Base-by-base conservation (phyloP, 2,888 invertebrate species). In the Mechanitis mazaeus region DNA sequence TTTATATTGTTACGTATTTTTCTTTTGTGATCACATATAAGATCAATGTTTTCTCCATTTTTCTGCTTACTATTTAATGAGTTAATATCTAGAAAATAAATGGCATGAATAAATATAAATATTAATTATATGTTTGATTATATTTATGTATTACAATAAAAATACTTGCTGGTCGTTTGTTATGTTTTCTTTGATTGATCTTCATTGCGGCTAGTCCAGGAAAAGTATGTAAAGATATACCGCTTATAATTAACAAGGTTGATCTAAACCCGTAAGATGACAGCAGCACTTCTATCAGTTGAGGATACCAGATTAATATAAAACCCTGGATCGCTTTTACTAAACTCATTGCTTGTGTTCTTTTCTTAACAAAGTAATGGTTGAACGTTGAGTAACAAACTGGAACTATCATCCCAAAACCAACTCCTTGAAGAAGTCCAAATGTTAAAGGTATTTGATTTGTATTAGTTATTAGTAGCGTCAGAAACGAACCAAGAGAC, bases 391-490 rank as follows among this genome's bases (percentile, higher is more conserved):
- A 91, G 71, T 93, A 93, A 46, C 91, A 90, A 1, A 93, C 91
- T 2, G 93, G 93, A 31, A 93, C 86, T 81, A 93, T 90, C 65
- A 94, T 83, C 6, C 94, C 94, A 57, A 93, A 90, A 5, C 94
- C 94, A 28, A 93, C 77, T 69, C 92, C 92, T 84, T 92, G 91
- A 5, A 92, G 72, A 1, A 91, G 71, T 54, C 92, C 92, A 75
- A 91, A 93, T 2, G 92, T 89, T 1, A 92, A 66, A 1, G 92
- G 88, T 66, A 94, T 79, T 70, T 93, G 92, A 64, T 84, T 85
- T 12, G 92, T 85, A 68, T 87, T 91, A 0, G 86, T 84, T 54
- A 92, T 91, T 56, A 92, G 88, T 38, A 92, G 87, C 0, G 91
- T 86, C 42, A 85, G 72, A 50, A 93, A 82, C 33, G 92, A 90